Evolutionary conservation across 2,113 vertebrate species (phyloP).

Genomic region (Bucco capensis): DNA sequence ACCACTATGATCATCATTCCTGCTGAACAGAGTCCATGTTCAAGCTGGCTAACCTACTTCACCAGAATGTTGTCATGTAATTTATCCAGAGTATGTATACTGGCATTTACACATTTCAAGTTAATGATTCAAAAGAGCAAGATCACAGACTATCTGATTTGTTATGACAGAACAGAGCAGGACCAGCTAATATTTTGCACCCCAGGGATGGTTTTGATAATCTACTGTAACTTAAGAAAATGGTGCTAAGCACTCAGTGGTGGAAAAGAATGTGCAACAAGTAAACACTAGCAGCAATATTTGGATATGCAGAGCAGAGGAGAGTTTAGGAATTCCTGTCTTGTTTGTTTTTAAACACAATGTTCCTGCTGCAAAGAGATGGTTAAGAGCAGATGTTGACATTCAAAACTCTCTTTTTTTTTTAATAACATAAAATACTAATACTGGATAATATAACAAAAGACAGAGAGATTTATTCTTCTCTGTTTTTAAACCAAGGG

Average conservation of each 20-base stretch:
- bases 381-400: background rate
- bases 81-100: background rate
- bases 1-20: background rate
- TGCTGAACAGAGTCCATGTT: background rate
- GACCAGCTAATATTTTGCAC: background rate
- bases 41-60: background rate
- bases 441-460: conserved; percentile 21
- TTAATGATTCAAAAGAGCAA: background rate
- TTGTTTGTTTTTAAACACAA: conserved; percentile 25
- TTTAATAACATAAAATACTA: conserved; percentile 29
- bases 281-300: background rate
- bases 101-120: background rate
- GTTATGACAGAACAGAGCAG: background rate
- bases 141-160: background rate
- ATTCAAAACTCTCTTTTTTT: background rate
- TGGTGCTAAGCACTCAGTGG: background rate
- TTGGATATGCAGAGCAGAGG: background rate
- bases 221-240: background rate
- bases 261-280: background rate
- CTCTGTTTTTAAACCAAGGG: background rate
- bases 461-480: background rate
- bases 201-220: background rate
- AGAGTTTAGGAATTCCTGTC: background rate
- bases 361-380: background rate
- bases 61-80: background rate